Evolutionary conservation across 2,888 invertebrate species (phyloP), one percentile per base, ranked within the genome.

Genomic region (Cartodere bifasciata): DNA sequence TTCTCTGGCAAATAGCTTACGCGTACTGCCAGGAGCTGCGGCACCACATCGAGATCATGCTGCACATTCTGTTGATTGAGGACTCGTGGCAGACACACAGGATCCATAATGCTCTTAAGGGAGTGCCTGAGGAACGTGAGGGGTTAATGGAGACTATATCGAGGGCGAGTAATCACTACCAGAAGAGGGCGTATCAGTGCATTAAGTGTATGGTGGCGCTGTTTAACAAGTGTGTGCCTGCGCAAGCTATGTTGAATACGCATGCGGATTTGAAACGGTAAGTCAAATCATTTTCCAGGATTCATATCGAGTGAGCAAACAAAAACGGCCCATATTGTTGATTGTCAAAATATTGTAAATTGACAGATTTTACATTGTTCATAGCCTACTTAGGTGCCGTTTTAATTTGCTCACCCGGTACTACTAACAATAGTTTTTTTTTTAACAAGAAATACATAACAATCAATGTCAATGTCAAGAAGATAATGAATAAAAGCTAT

Each of bases 31-130:
- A 92, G 56, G 95, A 95, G 59, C 68, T 95, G 55, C 72, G 90
- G 26, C 86, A 91, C 42, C 88, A 91, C 59, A 79, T 91, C 23
- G 94, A 95, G 56, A 70, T 92, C 34, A 67, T 95, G 34, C 65
- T 87, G 22, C 82, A 84, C 37, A 76, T 94, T 60, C 63, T 95
- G 44, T 65, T 88, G 25, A 75, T 95, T 54, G 91, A 92, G 52
- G 95, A 95, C 60, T 87, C 87, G 13, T 95, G 94, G 94, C 94
- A 94, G 57, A 80, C 82, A 44, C 90, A 90, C 58, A 73, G 95
- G 45, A 83, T 95, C 52, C 86, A 87, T 53, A 90, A 90, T 55
- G 91, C 90, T 9, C 72, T 95, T 26, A 90, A 88, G 67, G 94
- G 85, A 61, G 71, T 78, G 27, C 79, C 78, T 3, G 83, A 84